A percentile compares a stretch with the other conserved stretches of the same genome.
These are phyloP conservation scores for Agapetus fuscipes DNA, from an alignment of 2,888 invertebrate genomes.

Conservation along the genomic window DNA sequence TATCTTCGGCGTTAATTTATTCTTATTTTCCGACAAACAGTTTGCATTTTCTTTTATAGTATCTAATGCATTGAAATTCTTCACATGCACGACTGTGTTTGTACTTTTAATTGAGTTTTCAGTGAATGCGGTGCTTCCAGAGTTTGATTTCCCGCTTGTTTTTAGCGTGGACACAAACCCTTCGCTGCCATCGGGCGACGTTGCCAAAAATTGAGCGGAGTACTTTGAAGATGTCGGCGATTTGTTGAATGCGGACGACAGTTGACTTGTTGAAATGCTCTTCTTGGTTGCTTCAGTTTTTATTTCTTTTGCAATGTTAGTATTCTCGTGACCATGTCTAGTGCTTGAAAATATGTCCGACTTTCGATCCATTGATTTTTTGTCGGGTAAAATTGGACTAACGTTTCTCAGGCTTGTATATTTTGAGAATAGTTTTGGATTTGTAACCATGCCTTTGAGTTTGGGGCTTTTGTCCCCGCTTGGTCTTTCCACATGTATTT, in stretches of 20 bases:
- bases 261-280: neutral
- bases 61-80: constrained; percentile 3
- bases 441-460: too few species aligned
- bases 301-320: too few species aligned
- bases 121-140: constrained; percentile 16
- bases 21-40: constrained; percentile 2
- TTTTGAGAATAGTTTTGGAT: too few species aligned
- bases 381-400: constrained; percentile 10
- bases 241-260: constrained; percentile 1
- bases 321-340: constrained; percentile 13
- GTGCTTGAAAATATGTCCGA: constrained; percentile 19
- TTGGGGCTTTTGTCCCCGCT: too few species aligned
- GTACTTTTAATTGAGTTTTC: constrained; percentile 17
- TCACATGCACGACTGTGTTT: constrained; percentile 12
- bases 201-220: constrained; percentile 1
- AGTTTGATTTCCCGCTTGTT: constrained; percentile 13
- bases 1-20: neutral
- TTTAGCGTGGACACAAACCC: constrained; percentile 11
- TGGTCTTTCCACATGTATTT: too few species aligned
- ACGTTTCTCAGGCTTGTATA: neutral
- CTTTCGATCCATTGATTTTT: constrained; percentile 8
- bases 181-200: constrained; percentile 6
- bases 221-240: constrained; percentile 3
- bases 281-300: neutral
- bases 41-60: constrained; percentile 8